Conservation (phyloP, 2,797 vertebrate genomes). For the Toxotes lorentzi region DNA sequence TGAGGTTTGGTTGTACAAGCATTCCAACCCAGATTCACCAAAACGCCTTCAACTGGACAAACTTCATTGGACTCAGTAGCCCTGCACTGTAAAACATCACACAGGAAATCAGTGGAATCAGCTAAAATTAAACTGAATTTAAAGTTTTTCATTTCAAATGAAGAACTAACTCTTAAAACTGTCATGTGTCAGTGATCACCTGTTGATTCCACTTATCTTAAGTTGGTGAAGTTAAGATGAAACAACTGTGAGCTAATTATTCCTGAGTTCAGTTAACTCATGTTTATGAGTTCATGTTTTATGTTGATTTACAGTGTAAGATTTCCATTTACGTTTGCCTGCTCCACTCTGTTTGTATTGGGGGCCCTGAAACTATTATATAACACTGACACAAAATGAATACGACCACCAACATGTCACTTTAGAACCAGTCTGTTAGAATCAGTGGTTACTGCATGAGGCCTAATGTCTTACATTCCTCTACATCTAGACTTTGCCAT, state of each 20-base stretch:
- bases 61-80: background rate
- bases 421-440: background rate
- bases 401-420: background rate
- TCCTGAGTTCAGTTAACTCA: background rate
- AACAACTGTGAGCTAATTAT: background rate
- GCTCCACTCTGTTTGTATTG: background rate
- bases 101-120: background rate
- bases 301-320: too few relatives aligned
- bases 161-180: too few relatives aligned
- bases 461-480: background rate
- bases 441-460: background rate
- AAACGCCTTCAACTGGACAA: background rate
- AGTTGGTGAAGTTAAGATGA: too few relatives aligned
- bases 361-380: background rate
- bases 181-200: too few relatives aligned
- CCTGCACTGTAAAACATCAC: background rate
- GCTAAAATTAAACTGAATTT: too few relatives aligned
- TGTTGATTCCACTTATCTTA: too few relatives aligned
- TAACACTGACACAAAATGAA: background rate
- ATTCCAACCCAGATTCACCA: background rate
- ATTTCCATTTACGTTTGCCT: background rate
- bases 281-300: background rate
- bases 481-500: too few relatives aligned
- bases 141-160: too few relatives aligned
- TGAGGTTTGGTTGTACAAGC: background rate